Evolutionary conservation across 2,113 vertebrate genomes (phyloP).

Genomic region (Noturus placidus): DNA sequence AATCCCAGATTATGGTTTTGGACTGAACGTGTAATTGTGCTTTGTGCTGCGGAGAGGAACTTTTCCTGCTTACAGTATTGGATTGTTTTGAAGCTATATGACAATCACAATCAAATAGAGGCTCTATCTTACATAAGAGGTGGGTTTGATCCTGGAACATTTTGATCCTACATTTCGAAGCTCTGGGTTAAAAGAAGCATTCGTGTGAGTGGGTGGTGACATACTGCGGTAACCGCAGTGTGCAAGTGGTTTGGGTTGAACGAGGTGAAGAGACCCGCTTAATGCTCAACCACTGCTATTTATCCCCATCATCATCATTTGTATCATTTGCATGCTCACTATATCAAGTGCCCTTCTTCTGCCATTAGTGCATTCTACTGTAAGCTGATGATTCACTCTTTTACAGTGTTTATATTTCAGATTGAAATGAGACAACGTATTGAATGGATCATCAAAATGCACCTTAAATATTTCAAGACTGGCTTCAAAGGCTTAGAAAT

Average conservation of each 20-base stretch:
- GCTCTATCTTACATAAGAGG: not conserved
- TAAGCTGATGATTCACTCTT: not conserved
- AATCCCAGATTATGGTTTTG: slow-evolving; percentile 58
- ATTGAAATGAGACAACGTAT: not conserved
- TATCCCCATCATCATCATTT: not conserved
- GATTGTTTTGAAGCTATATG: slow-evolving; percentile 26
- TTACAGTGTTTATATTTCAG: not conserved
- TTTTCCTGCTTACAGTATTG: slow-evolving; percentile 43
- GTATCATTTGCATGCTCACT: not conserved
- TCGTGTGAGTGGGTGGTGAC: not conserved
- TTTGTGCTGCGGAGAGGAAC: slow-evolving; percentile 34
- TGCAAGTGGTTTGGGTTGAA: slow-evolving; percentile 63
- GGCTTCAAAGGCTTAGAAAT: not conserved
- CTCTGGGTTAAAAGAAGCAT: not conserved
- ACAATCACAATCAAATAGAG: not conserved
- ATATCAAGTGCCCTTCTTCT: not conserved
- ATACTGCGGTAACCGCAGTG: slow-evolving; percentile 25
- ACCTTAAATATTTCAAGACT: not conserved
- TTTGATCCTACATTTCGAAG: not conserved
- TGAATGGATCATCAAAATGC: not conserved
- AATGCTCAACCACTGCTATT: slow-evolving; percentile 45
- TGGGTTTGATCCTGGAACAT: no score
- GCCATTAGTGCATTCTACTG: not conserved
- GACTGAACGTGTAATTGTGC: slow-evolving; percentile 49
- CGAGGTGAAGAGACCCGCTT: slow-evolving; percentile 41